phyloP scores from a whole-genome alignment of 2,113 vertebrate species.

The Vimba vimba region DNA sequence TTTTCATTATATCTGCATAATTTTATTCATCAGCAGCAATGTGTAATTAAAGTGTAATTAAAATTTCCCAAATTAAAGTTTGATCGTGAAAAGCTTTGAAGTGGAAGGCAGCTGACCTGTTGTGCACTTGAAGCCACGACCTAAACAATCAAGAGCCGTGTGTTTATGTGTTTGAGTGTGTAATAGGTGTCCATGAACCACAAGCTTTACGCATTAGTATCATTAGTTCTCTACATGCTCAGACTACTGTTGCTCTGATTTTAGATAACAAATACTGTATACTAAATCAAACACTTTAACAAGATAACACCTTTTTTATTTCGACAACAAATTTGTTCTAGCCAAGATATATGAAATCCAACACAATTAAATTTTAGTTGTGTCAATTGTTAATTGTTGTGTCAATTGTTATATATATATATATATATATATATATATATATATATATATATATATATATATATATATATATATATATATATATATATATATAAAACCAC shows the following conservation, averaged over 20 bases:
- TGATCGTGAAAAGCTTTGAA: slow-evolving; percentile 38
- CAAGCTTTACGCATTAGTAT: neutral
- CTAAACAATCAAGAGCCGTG: neutral
- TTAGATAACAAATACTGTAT: neutral
- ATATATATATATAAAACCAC: too few species aligned
- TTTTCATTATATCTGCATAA: slow-evolving; percentile 51
- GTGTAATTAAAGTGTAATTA: slow-evolving; percentile 45
- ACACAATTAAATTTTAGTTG: too few species aligned
- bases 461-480: too few species aligned
- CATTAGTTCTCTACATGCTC: neutral
- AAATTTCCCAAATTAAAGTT: slow-evolving; percentile 41
- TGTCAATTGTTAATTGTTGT: too few species aligned
- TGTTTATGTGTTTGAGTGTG: neutral
- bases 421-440: too few species aligned
- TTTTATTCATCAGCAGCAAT: slow-evolving; percentile 43
- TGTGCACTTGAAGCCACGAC: slow-evolving; percentile 48
- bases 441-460: too few species aligned
- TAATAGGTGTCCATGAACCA: neutral
- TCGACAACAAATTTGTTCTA: too few species aligned
- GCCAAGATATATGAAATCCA: too few species aligned
- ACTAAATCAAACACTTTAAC: neutral
- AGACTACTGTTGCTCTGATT: neutral
- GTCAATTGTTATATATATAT: too few species aligned
- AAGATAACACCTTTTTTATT: neutral
- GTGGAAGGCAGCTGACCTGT: slow-evolving; percentile 46